These are phyloP conservation scores for Eleutherodactylus coqui DNA, from an alignment of 2,797 vertebrate species.

Conservation along the genomic window DNA sequence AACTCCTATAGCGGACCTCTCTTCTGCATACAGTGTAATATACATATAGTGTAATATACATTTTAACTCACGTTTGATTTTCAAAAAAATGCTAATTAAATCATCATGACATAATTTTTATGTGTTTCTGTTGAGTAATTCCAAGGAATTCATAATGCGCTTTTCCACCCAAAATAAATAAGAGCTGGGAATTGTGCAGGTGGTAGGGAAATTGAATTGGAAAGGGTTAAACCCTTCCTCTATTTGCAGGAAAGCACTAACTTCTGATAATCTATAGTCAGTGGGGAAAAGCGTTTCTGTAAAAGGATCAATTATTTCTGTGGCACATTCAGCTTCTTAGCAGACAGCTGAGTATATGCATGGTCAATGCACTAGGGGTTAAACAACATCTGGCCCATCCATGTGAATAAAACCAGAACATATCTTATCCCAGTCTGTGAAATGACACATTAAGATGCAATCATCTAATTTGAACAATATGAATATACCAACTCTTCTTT, in stretches of 20 bases:
- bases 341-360: slow-evolving; percentile 1
- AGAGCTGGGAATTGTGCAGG: too few species aligned
- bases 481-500: neutral
- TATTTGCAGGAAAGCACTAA: neutral
- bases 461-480: neutral
- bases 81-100: too few species aligned
- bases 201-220: too few species aligned
- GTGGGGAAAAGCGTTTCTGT: neutral
- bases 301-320: neutral
- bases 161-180: too few species aligned
- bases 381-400: slow-evolving; percentile 12
- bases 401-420: neutral
- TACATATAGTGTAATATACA: too few species aligned
- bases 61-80: too few species aligned
- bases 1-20: too few species aligned
- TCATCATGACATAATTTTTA: too few species aligned
- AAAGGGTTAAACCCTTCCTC: too few species aligned
- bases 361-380: neutral
- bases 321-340: neutral
- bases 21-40: too few species aligned
- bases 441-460: slow-evolving; percentile 18
- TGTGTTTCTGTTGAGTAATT: too few species aligned
- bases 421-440: slow-evolving; percentile 9
- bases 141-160: too few species aligned
- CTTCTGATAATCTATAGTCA: neutral